Evolutionary conservation across 2,113 vertebrate genomes (phyloP).

Genomic region (Greenwoodochromis staneri): DNA sequence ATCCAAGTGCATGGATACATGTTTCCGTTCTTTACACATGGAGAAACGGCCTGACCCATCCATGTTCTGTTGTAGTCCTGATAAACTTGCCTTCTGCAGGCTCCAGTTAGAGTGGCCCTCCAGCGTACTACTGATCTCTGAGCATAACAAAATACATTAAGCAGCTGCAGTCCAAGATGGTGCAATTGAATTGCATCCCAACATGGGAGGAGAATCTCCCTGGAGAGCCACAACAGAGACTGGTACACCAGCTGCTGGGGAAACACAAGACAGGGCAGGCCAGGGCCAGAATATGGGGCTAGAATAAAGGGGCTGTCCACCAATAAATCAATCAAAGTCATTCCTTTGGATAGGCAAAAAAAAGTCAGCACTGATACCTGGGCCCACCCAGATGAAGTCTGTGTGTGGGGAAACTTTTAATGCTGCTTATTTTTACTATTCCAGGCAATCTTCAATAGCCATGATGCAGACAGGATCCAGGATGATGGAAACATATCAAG

Average conservation of each 20-base stretch:
- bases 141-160: not conserved
- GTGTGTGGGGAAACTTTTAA: not conserved
- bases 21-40: not conserved
- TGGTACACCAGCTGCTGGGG: not conserved
- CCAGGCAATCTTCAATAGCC: accelerated
- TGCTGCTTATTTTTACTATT: not conserved
- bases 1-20: not conserved
- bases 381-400: not conserved
- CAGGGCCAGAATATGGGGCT: accelerated
- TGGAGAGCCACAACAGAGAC: not conserved
- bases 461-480: not conserved
- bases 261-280: not conserved
- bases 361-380: not conserved
- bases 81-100: not conserved
- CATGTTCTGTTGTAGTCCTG: not conserved
- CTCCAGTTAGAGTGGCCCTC: not conserved
- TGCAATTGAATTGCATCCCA: not conserved
- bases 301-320: not conserved
- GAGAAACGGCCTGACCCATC: accelerated
- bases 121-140: not conserved
- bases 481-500: accelerated
- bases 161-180: not conserved
- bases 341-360: not conserved
- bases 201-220: not conserved
- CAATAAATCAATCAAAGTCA: not conserved